These are phyloP conservation scores for Corythornis vintsioides DNA, from an alignment of 2,113 vertebrate species.

Conservation along the genomic window DNA sequence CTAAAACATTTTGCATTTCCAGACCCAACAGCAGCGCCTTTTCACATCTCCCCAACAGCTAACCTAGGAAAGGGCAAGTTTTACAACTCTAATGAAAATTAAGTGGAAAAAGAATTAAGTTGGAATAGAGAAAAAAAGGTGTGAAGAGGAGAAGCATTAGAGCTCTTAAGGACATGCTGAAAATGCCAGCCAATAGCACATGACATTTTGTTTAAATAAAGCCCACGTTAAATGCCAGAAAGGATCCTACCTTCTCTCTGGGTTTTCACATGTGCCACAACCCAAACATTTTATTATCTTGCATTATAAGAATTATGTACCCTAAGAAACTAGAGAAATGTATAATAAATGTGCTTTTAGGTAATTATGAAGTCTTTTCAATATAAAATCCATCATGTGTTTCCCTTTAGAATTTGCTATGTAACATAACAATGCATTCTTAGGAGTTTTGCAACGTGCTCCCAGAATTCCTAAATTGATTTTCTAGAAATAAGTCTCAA, in stretches of 20 bases:
- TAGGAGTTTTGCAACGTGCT: not conserved
- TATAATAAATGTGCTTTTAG: not conserved
- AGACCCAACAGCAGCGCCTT: not conserved
- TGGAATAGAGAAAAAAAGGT: not conserved
- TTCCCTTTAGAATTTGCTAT: not conserved
- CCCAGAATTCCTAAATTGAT: not conserved
- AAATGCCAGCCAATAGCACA: not conserved
- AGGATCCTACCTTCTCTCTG: fast-evolving
- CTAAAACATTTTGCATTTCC: not conserved
- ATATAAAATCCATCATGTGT: not conserved
- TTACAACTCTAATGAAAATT: not conserved
- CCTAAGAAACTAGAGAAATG: not conserved
- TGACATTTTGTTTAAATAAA: not conserved
- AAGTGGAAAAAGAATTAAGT: not conserved
- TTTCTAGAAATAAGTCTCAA: not conserved
- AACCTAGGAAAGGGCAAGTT: not conserved
- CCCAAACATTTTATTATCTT: not conserved
- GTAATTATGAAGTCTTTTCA: not conserved
- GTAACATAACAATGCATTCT: not conserved
- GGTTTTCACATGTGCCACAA: fast-evolving
- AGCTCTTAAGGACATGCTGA: not conserved
- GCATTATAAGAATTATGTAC: not conserved
- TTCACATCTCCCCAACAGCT: not conserved
- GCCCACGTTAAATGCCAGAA: not conserved
- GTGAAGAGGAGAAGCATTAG: not conserved